Percentiles rank a stretch among this genome's conserved stretches.
phyloP scores from a whole-genome alignment of 2,888 invertebrate species.

The Ichneumoninae sp. region DNA sequence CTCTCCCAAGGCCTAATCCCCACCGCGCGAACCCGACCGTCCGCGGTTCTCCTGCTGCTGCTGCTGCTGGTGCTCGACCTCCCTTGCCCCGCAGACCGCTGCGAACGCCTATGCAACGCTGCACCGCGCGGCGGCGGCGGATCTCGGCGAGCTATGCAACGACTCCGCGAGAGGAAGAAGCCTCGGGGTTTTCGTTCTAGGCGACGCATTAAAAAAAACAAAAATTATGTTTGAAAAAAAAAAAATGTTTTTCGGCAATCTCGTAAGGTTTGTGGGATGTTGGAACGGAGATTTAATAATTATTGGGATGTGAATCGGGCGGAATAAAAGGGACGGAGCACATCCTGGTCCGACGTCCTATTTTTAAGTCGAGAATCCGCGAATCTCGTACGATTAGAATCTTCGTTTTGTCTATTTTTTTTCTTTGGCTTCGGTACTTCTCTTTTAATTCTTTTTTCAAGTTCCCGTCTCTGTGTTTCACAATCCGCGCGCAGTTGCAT shows the following conservation, averaged over 20 bases:
- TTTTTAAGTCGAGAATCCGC: slow-evolving; percentile 61
- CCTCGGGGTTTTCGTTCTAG: slow-evolving; percentile 46
- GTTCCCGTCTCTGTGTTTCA: slow-evolving; percentile 32
- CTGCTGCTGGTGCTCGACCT: slow-evolving; percentile 37
- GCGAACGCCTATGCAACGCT: slow-evolving; percentile 63
- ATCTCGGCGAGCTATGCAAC: slow-evolving; percentile 67
- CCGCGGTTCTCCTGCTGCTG: slow-evolving; percentile 60
- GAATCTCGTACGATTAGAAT: slow-evolving; percentile 40
- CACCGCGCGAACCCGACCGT: slow-evolving; percentile 56
- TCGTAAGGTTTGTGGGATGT: not conserved
- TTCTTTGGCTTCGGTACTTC: slow-evolving; percentile 59
- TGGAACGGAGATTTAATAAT: not conserved
- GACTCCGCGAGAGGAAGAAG: slow-evolving; percentile 43
- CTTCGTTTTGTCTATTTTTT: slow-evolving; percentile 64
- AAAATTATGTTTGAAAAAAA: not conserved
- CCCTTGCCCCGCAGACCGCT: slow-evolving; percentile 50
- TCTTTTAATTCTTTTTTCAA: slow-evolving; percentile 58
- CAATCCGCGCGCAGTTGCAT: slow-evolving; percentile 25
- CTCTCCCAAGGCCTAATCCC: slow-evolving; percentile 83
- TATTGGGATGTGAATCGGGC: not conserved
- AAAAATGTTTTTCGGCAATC: not conserved
- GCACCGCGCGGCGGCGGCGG: slow-evolving; percentile 60
- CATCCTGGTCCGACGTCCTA: slow-evolving; percentile 35
- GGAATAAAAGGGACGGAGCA: not conserved
- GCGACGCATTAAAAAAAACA: slow-evolving; percentile 9